These are phyloP conservation scores for Fragum fragum DNA, from an alignment of 2,888 invertebrate genomes.

Conservation along the genomic window DNA sequence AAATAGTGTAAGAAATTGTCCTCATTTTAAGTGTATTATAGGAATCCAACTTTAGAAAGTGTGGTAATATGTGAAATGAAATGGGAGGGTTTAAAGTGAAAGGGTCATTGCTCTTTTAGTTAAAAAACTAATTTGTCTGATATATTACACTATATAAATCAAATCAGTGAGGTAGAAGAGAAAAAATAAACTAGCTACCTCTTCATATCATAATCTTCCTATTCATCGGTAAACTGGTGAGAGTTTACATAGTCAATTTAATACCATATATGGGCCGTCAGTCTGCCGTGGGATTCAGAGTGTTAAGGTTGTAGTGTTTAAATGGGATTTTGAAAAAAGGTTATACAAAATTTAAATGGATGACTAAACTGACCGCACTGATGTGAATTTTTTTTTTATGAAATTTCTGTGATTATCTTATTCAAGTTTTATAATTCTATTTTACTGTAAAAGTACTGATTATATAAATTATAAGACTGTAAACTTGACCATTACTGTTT, in stretches of 20 bases:
- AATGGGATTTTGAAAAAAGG: background rate
- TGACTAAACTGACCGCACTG: background rate
- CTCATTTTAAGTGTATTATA: too few species aligned
- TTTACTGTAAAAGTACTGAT: too few species aligned
- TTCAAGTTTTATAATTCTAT: background rate
- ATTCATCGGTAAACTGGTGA: slow-evolving; percentile 12
- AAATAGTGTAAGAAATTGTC: too few species aligned
- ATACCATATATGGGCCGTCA: slow-evolving; percentile 22
- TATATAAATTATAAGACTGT: too few species aligned
- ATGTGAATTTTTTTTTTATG: background rate
- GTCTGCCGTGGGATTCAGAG: slow-evolving; percentile 16
- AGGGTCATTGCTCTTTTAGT: background rate
- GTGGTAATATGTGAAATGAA: background rate
- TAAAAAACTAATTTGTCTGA: slow-evolving; percentile 6
- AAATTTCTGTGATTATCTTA: background rate
- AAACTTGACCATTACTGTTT: too few species aligned
- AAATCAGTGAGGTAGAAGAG: background rate
- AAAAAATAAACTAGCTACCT: background rate
- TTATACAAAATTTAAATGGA: slow-evolving; percentile 10
- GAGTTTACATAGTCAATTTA: slow-evolving; percentile 31
- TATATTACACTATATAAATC: slow-evolving; percentile 1
- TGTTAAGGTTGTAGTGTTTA: slow-evolving; percentile 25
- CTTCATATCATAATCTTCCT: background rate
- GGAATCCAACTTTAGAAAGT: too few species aligned
- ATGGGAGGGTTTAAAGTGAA: background rate